A percentile compares a stretch with the other conserved stretches of the same genome.
phyloP scores from a whole-genome alignment of 1,140 invertebrate species.

The Drosophila albomicans region DNA sequence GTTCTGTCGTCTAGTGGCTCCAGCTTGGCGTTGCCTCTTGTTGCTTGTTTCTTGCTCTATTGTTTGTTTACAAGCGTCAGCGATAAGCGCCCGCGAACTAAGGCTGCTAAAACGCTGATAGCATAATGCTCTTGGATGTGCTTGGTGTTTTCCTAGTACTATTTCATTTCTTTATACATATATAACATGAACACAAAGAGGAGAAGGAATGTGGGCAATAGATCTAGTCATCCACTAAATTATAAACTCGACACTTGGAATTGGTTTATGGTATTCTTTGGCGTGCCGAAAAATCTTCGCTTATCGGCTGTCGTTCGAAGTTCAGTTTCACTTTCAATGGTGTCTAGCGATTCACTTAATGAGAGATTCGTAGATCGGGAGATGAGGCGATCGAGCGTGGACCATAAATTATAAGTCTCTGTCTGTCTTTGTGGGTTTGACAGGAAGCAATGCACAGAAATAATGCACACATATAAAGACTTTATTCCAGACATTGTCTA shows the following conservation, averaged over 20 bases:
- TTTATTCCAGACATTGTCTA: constrained; percentile 5
- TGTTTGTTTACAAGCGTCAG: constrained; percentile 27
- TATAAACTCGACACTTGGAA: constrained; percentile 25
- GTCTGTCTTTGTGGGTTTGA: constrained; percentile 13
- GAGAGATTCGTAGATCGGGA: constrained; percentile 15
- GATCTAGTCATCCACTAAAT: background rate
- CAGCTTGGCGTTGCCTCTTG: constrained; percentile 13
- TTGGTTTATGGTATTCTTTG: constrained; percentile 7
- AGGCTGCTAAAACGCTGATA: constrained; percentile 17
- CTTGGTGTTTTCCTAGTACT: constrained; percentile 1
- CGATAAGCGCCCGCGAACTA: constrained; percentile 23
- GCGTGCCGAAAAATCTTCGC: constrained; percentile 16
- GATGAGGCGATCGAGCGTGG: constrained; percentile 22
- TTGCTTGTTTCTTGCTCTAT: constrained; percentile 9
- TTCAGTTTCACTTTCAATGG: constrained; percentile 23
- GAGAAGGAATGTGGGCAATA: background rate
- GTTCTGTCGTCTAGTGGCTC: background rate
- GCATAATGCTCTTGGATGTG: constrained; percentile 24
- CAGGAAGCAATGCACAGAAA: constrained; percentile 21
- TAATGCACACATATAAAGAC: background rate
- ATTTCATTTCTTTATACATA: background rate
- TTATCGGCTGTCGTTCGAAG: constrained; percentile 42
- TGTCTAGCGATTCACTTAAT: constrained; percentile 49
- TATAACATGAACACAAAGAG: background rate
- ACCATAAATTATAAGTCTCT: constrained; percentile 30